These are phyloP conservation scores for Teleogryllus oceanicus DNA, from an alignment of 2,888 invertebrate species.

Conservation along the genomic window DNA sequence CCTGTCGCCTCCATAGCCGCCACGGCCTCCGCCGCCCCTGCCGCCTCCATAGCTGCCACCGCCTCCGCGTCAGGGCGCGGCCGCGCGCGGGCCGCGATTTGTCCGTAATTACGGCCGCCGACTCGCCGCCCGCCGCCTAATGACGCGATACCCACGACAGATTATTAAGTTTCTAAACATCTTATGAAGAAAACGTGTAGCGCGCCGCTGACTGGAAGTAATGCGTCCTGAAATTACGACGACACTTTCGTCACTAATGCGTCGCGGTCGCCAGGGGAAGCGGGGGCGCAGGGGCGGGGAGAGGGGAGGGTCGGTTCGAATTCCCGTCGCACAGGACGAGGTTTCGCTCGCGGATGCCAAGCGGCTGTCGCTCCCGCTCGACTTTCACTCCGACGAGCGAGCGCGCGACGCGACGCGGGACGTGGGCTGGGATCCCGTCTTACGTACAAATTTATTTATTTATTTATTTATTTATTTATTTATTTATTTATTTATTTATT, in stretches of 20 bases:
- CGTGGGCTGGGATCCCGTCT: too few relatives aligned
- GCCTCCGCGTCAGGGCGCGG: background rate
- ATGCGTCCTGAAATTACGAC: constrained; percentile 9
- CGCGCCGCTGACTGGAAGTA: background rate
- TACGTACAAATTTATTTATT: too few relatives aligned
- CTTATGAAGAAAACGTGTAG: background rate
- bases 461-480: too few relatives aligned
- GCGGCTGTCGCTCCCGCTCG: too few relatives aligned
- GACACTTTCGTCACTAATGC: constrained; percentile 7
- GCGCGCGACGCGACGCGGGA: too few relatives aligned
- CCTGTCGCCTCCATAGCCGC: too few relatives aligned
- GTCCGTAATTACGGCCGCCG: background rate
- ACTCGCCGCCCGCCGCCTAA: background rate
- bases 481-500: too few relatives aligned
- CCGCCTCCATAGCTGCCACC: too few relatives aligned
- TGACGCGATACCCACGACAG: background rate
- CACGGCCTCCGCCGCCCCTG: too few relatives aligned
- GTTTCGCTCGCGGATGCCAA: too few relatives aligned
- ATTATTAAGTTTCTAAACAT: constrained; percentile 18
- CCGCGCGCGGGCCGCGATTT: background rate
- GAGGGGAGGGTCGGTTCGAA: background rate
- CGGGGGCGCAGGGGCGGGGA: background rate
- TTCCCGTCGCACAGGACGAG: too few relatives aligned
- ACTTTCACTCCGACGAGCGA: too few relatives aligned
- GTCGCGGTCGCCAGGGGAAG: background rate